phyloP scores from a whole-genome alignment of 2,113 vertebrate genomes.

The Gasterosteus aculeatus region DNA sequence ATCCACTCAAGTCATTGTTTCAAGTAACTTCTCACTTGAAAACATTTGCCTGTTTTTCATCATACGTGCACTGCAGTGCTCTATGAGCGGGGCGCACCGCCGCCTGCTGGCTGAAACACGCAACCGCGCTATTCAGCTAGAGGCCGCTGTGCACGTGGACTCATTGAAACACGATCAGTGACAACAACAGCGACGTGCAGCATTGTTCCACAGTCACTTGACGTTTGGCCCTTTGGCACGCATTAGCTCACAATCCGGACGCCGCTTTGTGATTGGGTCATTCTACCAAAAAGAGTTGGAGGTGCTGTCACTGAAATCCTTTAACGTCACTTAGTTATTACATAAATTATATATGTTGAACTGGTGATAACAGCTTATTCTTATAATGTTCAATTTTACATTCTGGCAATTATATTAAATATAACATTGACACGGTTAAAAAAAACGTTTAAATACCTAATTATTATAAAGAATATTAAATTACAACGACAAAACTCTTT shows the following conservation, averaged over 20 bases:
- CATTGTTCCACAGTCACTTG: background rate
- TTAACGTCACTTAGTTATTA: too few species aligned
- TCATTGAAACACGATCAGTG: background rate
- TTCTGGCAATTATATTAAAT: too few species aligned
- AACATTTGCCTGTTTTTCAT: background rate
- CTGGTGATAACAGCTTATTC: too few species aligned
- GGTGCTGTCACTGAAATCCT: too few species aligned
- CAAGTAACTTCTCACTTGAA: background rate
- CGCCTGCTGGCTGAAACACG: conserved; percentile 37
- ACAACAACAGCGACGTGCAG: too few species aligned
- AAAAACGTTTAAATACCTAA: too few species aligned
- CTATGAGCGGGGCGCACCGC: conserved; percentile 17
- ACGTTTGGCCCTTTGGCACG: background rate
- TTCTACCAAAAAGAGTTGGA: too few species aligned
- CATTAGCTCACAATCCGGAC: background rate
- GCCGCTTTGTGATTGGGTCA: background rate
- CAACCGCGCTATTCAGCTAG: background rate
- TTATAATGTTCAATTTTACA: too few species aligned
- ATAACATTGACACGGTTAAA: too few species aligned
- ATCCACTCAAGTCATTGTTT: background rate
- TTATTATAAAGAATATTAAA: too few species aligned
- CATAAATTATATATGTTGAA: too few species aligned
- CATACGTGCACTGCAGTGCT: conserved; percentile 7
- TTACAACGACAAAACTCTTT: too few species aligned
- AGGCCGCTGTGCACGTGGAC: background rate